Evolutionary conservation across 2,797 vertebrate genomes (phyloP).

Genomic region (Peromyscus melanophrys): DNA sequence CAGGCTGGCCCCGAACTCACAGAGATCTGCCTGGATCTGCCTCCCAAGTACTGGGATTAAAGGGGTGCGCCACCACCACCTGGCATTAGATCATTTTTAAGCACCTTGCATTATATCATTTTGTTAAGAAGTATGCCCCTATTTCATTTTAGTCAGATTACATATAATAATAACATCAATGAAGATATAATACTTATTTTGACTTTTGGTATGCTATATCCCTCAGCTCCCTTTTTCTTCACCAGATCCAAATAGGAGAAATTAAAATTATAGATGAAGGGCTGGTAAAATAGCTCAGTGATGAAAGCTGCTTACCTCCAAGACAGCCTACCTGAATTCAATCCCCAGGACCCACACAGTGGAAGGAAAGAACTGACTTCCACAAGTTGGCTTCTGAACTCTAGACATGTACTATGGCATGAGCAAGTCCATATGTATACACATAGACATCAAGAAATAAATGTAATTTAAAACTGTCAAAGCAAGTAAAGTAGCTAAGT

Average conservation of each 20-base stretch:
- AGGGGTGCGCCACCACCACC: too few relatives aligned
- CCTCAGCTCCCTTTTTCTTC: conserved; percentile 51
- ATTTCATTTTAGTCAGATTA: conserved; percentile 54
- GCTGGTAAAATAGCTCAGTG: background rate
- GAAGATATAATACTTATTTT: conserved; percentile 52
- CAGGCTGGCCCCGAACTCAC: too few relatives aligned
- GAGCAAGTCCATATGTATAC: background rate
- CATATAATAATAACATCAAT: conserved; percentile 22
- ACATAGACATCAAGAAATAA: background rate
- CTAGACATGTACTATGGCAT: background rate
- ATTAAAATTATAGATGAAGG: conserved; percentile 35
- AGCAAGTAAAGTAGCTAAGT: background rate
- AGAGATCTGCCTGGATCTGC: too few relatives aligned
- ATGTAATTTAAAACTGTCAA: background rate
- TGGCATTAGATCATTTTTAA: background rate
- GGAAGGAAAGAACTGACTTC: background rate
- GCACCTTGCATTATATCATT: conserved; percentile 34
- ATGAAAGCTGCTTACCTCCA: background rate
- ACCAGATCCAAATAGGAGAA: background rate
- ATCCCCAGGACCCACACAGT: background rate
- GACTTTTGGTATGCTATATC: conserved; percentile 54
- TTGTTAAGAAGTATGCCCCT: conserved; percentile 22
- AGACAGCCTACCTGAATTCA: background rate
- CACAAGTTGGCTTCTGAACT: background rate
- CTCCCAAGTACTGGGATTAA: too few relatives aligned